Base-by-base conservation (phyloP, 2,888 invertebrate genomes). In the Lasioglossum villosulum region DNA sequence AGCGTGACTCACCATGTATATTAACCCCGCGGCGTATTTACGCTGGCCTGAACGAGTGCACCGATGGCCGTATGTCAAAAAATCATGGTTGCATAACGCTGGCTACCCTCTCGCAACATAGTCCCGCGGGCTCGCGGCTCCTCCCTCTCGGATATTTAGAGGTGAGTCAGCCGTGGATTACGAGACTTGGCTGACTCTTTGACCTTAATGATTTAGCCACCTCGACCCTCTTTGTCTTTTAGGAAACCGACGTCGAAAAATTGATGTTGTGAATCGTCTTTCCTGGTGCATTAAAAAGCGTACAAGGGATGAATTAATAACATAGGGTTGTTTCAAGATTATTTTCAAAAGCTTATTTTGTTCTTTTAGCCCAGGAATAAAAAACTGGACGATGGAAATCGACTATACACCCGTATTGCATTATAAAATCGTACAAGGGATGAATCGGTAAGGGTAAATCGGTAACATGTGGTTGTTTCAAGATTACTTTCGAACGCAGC, bases 41-140 rank as follows among this genome's bases (percentile, higher is more conserved):
- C 92, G 88, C 89, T 89, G 85, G 85, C 79, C 79, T 14, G 27
- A 84, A 84, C 68, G 68, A 23, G 68, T 68, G 68, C 37, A 37
- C 37, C 19, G 34, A 68, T 68, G 86, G 45, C 89, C 91, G 88
- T 87, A 90, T 91, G 91, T 91, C 90, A 90, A 92, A 68, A 66
- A 93, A 92, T 91, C 90, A 88, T 85, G 84, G 87, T 92, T 93
- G 90, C 92, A 90, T 92, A 92, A 92, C 88, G 85, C 59, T 59
- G 59, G 59, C 59, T 59, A 59, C 59, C 59, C 59, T 59, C 59
- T 59, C 59, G 59, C 27, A 59, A 59, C 59, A 59, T 59, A 59
- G 59, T 59, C 59, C 59, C 59, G 10, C 56, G 78, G 66, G 42
- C 75, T 42, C n/a, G 45, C 48, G 34, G 34, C 34, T 68, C 34